Evolutionary conservation across 1,140 invertebrate species (phyloP), one percentile per base, ranked within the genome.

Genomic region (Cydia splendana): DNA sequence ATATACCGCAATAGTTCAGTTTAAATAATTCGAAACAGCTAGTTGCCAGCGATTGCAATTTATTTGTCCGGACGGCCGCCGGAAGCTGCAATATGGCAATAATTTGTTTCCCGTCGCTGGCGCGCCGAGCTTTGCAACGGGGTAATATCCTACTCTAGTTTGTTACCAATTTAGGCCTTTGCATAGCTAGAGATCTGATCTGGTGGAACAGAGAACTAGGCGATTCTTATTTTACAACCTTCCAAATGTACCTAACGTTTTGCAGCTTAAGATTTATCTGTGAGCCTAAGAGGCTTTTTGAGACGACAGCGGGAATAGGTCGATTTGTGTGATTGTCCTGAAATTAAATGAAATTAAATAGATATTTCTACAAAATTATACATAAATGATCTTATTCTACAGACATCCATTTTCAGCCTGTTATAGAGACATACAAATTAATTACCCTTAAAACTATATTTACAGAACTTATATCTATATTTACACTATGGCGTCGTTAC

Each of bases 21-120:
- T 20, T 42, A 18, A 38, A 71, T 34, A 4, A 71, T 71, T 38
- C n/a, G 67, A 71, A 38, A 38, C 34, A 71, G 67, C 34, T 13
- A 71, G 67, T 67, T 67, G 48, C 42, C 5, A n/a, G 71, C n/a
- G 42, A 51, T 74, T 28, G 42, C 48, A 74, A 51, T 74, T 74
- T 74, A 48, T 74, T 74, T 48, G 73, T 74, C 73, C 45, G 42
- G 45, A 42, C 20, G 42, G 24, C 42, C 45, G 71, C 7, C 74
- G 75, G 75, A 75, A 75, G 62, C 75, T 67, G 75, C 75, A 69
- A 76, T 76, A 76, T 76, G 28, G 65, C 65, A 76, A 76, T 76
- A 76, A 76, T 76, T 76, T 76, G 65, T 69, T 67, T n/a, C 34
- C 51, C 75, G 62, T 30, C 57, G 53, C n/a, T 30, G 34, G 57